phyloP scores from a whole-genome alignment of 92 coral and sea anemone genomes.

The Ricordea florida region DNA sequence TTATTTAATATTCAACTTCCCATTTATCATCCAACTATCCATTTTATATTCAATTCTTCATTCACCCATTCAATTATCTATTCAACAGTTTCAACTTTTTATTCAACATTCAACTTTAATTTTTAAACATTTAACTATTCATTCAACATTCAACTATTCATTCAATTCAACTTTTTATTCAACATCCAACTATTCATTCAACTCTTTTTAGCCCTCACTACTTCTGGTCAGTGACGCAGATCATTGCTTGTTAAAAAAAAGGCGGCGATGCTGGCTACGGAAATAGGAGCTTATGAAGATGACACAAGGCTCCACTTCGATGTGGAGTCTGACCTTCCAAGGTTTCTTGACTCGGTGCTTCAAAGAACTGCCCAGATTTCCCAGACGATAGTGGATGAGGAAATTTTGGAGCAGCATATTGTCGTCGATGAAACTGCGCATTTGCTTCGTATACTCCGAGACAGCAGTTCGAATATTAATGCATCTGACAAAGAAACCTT shows the following conservation, averaged over 20 bases:
- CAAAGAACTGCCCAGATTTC: too few relatives aligned
- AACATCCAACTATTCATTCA: not conserved
- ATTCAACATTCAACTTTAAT: not conserved
- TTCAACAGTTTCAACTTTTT: not conserved
- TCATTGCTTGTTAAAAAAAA: constrained; percentile 2
- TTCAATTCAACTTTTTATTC: not conserved
- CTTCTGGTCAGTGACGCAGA: constrained; percentile 5
- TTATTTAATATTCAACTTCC: not conserved
- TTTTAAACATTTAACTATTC: not conserved
- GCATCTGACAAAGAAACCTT: not conserved
- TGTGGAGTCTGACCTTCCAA: too few relatives aligned
- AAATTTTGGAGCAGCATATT: too few relatives aligned
- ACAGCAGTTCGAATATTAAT: not conserved
- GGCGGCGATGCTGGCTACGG: constrained; percentile 4
- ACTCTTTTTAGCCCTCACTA: not conserved
- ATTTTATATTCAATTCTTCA: not conserved
- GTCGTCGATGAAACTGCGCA: too few relatives aligned
- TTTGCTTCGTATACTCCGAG: constrained; percentile 1
- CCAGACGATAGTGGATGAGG: too few relatives aligned
- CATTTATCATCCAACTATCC: not conserved
- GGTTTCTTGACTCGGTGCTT: too few relatives aligned
- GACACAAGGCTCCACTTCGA: constrained; percentile 2
- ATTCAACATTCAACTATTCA: not conserved
- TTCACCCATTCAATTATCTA: not conserved
- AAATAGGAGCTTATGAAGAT: not conserved